These are phyloP conservation scores for Parus major DNA, from an alignment of 2,113 vertebrate genomes.

Conservation along the genomic window DNA sequence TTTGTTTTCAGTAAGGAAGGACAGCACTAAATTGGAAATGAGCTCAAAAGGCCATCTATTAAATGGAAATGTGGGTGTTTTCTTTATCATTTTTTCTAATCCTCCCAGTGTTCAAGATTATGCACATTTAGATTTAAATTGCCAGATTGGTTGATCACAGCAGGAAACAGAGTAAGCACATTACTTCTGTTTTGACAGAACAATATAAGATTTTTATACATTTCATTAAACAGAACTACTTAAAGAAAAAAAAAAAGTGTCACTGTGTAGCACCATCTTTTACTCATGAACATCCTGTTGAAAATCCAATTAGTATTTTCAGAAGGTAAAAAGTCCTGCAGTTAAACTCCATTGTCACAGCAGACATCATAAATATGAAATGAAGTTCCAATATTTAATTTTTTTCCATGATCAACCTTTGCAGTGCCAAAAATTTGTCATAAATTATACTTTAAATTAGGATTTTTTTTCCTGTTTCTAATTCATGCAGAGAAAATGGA, in stretches of 20 bases:
- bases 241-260: slow-evolving; percentile 22
- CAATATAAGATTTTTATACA: slow-evolving; percentile 61
- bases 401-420: neutral
- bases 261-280: slow-evolving; percentile 15
- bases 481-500: neutral
- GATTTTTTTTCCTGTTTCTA: neutral
- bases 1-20: slow-evolving; percentile 46
- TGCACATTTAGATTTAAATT: slow-evolving; percentile 71
- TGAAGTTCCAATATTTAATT: neutral
- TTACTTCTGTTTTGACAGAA: slow-evolving; percentile 70
- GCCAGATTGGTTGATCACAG: slow-evolving; percentile 64
- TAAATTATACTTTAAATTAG: slow-evolving; percentile 34
- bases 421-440: slow-evolving; percentile 2
- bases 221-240: slow-evolving; percentile 61
- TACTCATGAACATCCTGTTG: slow-evolving; percentile 27
- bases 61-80: slow-evolving; percentile 41
- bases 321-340: slow-evolving; percentile 14
- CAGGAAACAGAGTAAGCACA: slow-evolving; percentile 62
- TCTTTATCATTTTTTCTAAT: slow-evolving; percentile 28
- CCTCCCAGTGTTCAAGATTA: slow-evolving; percentile 46
- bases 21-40: slow-evolving; percentile 37
- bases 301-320: slow-evolving; percentile 43
- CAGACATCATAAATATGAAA: neutral
- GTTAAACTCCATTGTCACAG: slow-evolving; percentile 7
- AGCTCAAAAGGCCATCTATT: slow-evolving; percentile 53